A percentile compares a stretch with the other conserved stretches of the same genome.
These are phyloP conservation scores for Disparrhopalites patrizii DNA, from an alignment of 2,888 invertebrate species.

Conservation along the genomic window DNA sequence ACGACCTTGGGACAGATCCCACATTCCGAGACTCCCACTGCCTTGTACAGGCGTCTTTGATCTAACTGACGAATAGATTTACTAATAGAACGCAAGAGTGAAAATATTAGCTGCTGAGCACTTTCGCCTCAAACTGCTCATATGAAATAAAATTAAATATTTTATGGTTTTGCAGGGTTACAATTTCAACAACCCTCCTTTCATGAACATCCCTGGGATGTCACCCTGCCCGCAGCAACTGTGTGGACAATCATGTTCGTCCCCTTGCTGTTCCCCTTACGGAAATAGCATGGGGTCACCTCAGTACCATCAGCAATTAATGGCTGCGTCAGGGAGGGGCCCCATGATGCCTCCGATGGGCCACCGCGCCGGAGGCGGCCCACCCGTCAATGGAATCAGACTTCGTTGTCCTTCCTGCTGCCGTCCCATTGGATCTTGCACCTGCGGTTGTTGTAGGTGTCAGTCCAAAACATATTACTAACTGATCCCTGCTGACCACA, in stretches of 20 bases:
- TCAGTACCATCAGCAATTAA: not conserved
- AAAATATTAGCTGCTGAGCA: too few species aligned
- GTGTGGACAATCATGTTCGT: not conserved
- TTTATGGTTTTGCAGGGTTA: too few species aligned
- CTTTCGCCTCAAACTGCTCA: too few species aligned
- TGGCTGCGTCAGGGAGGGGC: not conserved
- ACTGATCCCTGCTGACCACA: too few species aligned
- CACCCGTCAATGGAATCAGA: not conserved
- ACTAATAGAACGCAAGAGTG: too few species aligned
- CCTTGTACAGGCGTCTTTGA: too few species aligned
- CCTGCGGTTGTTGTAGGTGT: not conserved
- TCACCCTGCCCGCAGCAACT: not conserved
- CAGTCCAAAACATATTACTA: not conserved
- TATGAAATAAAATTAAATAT: too few species aligned
- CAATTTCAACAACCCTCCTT: too few species aligned
- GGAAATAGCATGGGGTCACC: not conserved
- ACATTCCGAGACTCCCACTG: too few species aligned
- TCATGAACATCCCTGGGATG: not conserved
- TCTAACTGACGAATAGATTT: too few species aligned
- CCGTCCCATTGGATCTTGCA: not conserved
- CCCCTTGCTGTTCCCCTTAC: not conserved
- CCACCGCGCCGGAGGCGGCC: not conserved
- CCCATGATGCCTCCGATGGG: not conserved
- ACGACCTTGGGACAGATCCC: too few species aligned
- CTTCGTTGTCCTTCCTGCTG: constrained; percentile 1